A percentile compares a stretch with the other conserved stretches of the same genome.
Evolutionary conservation across 2,888 invertebrate species (phyloP).

Genomic region (Sphecodes monilicornis): DNA sequence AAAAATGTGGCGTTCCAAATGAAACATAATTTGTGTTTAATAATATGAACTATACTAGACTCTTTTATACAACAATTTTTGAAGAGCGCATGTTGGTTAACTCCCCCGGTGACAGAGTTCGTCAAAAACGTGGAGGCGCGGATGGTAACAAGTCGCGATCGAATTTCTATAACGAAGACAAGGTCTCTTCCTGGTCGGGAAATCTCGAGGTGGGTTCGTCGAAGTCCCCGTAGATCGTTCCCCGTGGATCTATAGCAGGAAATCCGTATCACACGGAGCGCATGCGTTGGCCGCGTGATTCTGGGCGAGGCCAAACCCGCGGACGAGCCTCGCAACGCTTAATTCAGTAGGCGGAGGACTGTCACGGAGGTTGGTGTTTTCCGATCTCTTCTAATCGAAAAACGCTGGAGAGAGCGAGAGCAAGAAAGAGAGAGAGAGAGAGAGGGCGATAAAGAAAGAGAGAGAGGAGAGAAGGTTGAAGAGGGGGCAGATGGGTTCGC

Average conservation of each 20-base stretch:
- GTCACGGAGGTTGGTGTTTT: constrained; percentile 52
- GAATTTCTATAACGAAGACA: constrained; percentile 6
- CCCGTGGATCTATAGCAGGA: constrained; percentile 50
- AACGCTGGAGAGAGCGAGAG: background rate
- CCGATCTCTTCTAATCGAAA: constrained; percentile 52
- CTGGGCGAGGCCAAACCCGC: constrained; percentile 65
- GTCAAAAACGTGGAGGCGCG: background rate
- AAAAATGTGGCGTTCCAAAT: too few species aligned
- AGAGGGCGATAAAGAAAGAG: background rate
- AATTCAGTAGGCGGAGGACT: constrained; percentile 65
- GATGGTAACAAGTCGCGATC: background rate
- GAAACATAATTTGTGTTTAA: too few species aligned
- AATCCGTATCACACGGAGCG: constrained; percentile 38
- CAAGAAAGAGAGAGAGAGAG: background rate
- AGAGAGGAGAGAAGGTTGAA: constrained; percentile 9
- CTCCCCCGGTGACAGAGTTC: background rate
- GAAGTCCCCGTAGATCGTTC: constrained; percentile 42
- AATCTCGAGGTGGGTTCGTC: constrained; percentile 8
- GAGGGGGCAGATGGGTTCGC: constrained; percentile 63
- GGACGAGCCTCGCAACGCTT: constrained; percentile 54
- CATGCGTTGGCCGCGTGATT: constrained; percentile 55
- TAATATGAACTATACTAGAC: too few species aligned
- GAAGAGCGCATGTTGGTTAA: too few species aligned
- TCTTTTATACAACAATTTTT: too few species aligned
- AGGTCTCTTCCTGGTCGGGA: background rate